Base-by-base conservation (phyloP, 2,797 vertebrate species). In the Pelochelys cantorii region DNA sequence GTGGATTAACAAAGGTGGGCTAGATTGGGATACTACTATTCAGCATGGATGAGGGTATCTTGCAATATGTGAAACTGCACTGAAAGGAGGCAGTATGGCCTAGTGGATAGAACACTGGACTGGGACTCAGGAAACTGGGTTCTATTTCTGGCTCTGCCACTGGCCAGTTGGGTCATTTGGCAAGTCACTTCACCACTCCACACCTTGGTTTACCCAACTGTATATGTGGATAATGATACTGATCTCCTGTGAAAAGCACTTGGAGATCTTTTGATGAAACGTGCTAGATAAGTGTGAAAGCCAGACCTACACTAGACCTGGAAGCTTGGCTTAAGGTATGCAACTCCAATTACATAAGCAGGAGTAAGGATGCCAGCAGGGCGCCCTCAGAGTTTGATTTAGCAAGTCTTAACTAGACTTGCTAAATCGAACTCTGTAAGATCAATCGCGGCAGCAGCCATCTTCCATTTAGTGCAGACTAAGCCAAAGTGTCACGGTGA, bases 401-500 rank as follows among this genome's bases (percentile, higher is more conserved):
- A 48, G 42, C 42, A 48, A 48, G 2, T 48, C 42, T 48, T 48
- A 48, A 48, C 42, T 48, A 48, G 8, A 48, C 8, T 48, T 8
- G 42, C 42, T 48, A 48, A 7, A 48, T 48, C 8, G 42, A 48
- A 48, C 42, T 48, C 42, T 48, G 42, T 48, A 48, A 48, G 42
- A 48, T 48, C 42, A 48, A 48, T 48, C 42, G 42, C 8, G 42
- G 42, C 42, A 48, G 42, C 42, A 48, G 42, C 42, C 42, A 48
- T 48, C 42, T 48, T 48, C 42, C 42, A 48, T 48, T 48, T 9
- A 48, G 7, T 48, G 42, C 42, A 48, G 42, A 48, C 42, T 8
- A 48, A 48, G 42, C 42, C 42, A 48, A 48, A 48, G 18, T 56
- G 52, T 0, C 0, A 22, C 12, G 75, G 79, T 84, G 42, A 3